Evolutionary conservation across 1,140 invertebrate species (phyloP), one percentile per base, ranked within the genome.

Genomic region (Drosophila paulistorum): DNA sequence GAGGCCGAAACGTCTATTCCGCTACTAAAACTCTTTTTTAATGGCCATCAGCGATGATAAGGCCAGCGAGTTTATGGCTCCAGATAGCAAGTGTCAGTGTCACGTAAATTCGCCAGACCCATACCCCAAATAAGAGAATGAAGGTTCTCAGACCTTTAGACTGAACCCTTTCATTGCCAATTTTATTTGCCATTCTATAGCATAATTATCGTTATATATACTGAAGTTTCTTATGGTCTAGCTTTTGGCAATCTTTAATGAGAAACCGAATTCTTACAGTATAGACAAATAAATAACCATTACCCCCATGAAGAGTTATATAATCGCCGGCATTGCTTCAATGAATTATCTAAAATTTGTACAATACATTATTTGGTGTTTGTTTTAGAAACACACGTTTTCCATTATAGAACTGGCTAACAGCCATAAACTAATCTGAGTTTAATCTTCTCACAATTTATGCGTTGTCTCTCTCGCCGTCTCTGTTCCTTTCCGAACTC

Each of bases 21-120:
- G 63, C 70, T 68, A 89, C 68, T 89, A 89, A 89, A 89, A 89
- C 77, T 74, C 65, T 70, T 71, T 75, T 89, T 89, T 89, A 89
- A 89, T 79, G 71, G 66, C 77, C 58, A 26, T 13, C 71, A 55
- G 62, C 69, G 64, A 78, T 78, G 77, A 89, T 89, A 89, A 89
- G 84, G 39, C 80, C 69, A 17, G 11, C 70, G 65, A 87, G 80
- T 87, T 87, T 87, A 87, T 87, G 79, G 84, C 79, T 89, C 65
- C 65, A 87, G 77, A 87, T 87, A 87, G 74, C 83, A 87, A 87
- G 84, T 83, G 83, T 87, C 83, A 87, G 71, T 42, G 71, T 74
- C 83, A 87, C 83, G 79, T 86, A 76, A 73, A 75, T 78, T 79
- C 71, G 71, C 72, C 51, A 79, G 42, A 11, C 35, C 11, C n/a